Conservation (phyloP, 2,797 vertebrate species). For the Scyliorhinus canicula region DNA sequence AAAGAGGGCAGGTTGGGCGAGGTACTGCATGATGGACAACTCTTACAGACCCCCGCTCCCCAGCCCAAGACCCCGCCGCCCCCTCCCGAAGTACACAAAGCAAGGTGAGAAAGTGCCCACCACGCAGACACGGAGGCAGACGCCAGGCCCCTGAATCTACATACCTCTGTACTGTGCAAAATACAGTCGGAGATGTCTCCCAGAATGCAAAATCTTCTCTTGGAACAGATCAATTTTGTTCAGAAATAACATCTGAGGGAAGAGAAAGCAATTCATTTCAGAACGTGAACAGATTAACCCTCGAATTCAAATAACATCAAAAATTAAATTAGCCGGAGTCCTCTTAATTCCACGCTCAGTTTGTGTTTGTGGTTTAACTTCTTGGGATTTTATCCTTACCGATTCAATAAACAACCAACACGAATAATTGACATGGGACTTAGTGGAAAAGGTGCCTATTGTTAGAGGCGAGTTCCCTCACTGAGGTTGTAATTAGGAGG, state of each 20-base stretch:
- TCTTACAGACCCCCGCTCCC: not conserved
- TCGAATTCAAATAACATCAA: constrained; percentile 46
- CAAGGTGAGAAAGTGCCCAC: not conserved
- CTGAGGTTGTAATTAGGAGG: not conserved
- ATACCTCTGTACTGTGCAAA: constrained; percentile 64
- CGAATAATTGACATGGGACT: not conserved
- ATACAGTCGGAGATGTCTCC: constrained; percentile 61
- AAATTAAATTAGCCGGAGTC: not conserved
- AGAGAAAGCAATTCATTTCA: constrained; percentile 32
- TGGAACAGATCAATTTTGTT: constrained; percentile 74
- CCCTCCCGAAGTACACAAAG: not conserved
- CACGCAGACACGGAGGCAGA: not conserved
- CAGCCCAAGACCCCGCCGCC: not conserved
- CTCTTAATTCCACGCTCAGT: not conserved
- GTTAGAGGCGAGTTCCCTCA: not conserved
- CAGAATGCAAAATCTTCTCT: constrained; percentile 67
- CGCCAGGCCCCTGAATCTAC: not conserved
- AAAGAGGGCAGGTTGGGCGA: not conserved
- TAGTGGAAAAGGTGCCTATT: not conserved
- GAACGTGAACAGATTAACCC: not conserved
- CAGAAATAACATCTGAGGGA: constrained; percentile 67
- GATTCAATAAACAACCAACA: not conserved
- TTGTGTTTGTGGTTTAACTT: not conserved
- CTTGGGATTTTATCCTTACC: not conserved
- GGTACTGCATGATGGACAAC: not conserved